These are phyloP conservation scores for Drosophila neonasuta DNA, from an alignment of 2,888 invertebrate genomes.

Conservation along the genomic window DNA sequence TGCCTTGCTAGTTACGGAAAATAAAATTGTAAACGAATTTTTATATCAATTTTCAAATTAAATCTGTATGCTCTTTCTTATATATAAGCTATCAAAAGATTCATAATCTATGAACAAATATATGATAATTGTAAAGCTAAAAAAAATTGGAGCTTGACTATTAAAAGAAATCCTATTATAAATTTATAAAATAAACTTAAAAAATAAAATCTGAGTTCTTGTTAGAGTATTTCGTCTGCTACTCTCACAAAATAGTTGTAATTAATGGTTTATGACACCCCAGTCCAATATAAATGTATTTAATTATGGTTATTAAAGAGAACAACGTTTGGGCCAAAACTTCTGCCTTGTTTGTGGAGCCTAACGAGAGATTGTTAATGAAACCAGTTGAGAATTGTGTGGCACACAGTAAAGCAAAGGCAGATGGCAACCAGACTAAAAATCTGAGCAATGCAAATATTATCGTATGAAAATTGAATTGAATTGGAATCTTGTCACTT, in stretches of 20 bases:
- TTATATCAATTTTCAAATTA: no score
- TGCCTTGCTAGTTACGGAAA: no score
- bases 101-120: no score
- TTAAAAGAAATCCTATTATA: no score
- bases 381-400: slow-evolving; percentile 57
- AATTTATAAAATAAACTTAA: no score
- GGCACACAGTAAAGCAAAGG: slow-evolving; percentile 15
- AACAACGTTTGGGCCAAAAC: neutral
- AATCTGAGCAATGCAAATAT: slow-evolving; percentile 53
- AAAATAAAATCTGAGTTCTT: no score
- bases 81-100: no score
- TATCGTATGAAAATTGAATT: slow-evolving; percentile 44
- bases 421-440: slow-evolving; percentile 23
- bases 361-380: slow-evolving; percentile 54
- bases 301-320: slow-evolving; percentile 62
- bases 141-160: no score
- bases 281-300: slow-evolving; percentile 38
- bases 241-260: neutral
- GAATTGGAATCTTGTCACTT: slow-evolving; percentile 33
- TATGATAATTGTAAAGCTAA: no score
- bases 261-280: slow-evolving; percentile 10
- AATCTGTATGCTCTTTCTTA: no score
- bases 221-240: slow-evolving; percentile 3
- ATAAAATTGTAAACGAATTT: no score
- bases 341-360: slow-evolving; percentile 7